Percentiles rank a stretch among this genome's conserved stretches.
These are phyloP conservation scores for Larimichthys polyactis DNA, from an alignment of 2,113 vertebrate genomes.

Conservation along the genomic window DNA sequence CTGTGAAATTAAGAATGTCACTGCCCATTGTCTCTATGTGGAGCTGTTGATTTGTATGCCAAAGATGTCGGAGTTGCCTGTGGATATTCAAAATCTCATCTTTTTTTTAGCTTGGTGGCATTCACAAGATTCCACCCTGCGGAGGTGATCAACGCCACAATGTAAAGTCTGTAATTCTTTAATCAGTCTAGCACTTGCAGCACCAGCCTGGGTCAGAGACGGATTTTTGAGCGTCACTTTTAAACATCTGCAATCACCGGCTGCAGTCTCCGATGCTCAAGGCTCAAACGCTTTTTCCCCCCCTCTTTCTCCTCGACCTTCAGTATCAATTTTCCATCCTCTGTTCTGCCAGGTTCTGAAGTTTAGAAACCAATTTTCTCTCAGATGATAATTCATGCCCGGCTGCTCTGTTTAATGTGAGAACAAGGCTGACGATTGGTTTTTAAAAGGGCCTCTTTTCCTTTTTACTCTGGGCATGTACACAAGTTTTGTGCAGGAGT, in stretches of 20 bases:
- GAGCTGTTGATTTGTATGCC: not conserved
- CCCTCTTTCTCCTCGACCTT: not conserved
- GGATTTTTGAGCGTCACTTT: not conserved
- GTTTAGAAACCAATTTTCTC: conserved; percentile 6
- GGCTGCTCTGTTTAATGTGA: not conserved
- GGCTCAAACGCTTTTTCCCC: not conserved
- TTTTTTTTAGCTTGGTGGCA: not conserved
- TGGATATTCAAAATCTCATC: not conserved
- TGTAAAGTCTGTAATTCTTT: not conserved
- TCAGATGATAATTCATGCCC: not conserved
- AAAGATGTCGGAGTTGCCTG: not conserved
- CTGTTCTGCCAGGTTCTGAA: not conserved
- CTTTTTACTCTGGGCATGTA: not conserved
- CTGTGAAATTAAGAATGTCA: not conserved
- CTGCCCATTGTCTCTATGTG: not conserved
- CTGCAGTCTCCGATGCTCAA: not conserved
- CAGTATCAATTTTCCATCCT: not conserved
- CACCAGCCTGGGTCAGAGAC: not conserved
- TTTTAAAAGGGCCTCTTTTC: not conserved
- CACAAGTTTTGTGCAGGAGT: not conserved
- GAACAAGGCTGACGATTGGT: not conserved
- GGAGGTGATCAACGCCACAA: not conserved
- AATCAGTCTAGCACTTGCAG: not conserved
- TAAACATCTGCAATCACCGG: not conserved
- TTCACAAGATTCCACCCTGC: too few relatives aligned